Percentiles rank a stretch among this genome's conserved stretches.
Evolutionary conservation across 2,888 invertebrate species (phyloP).

Genomic region (Parasteatoda lunata): DNA sequence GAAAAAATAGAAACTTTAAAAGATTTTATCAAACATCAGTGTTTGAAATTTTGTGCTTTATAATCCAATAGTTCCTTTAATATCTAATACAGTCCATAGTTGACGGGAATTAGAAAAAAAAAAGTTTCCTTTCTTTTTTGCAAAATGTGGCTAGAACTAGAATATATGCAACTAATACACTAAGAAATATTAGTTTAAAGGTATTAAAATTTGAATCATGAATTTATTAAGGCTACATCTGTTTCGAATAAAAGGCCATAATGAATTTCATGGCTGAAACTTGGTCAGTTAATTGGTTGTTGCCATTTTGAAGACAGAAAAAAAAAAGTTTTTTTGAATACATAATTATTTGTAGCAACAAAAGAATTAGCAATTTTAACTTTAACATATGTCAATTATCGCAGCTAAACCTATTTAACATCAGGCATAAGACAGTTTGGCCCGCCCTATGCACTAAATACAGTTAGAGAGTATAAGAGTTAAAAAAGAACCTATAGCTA

Average conservation of each 20-base stretch:
- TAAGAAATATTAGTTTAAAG: no score
- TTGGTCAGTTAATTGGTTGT: conserved; percentile 1
- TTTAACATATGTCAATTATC: conserved; percentile 28
- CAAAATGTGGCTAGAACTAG: no score
- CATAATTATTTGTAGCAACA: conserved; percentile 40
- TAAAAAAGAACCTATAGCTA: background rate
- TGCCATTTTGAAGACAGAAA: background rate
- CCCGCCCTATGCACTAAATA: conserved; percentile 40
- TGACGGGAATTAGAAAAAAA: no score
- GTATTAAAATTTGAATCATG: no score
- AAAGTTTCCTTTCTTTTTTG: no score
- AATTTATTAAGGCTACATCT: no score
- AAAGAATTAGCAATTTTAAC: conserved; percentile 24
- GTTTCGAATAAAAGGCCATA: background rate
- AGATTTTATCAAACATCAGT: no score
- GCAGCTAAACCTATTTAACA: conserved; percentile 38
- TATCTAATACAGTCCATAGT: no score
- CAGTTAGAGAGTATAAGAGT: conserved; percentile 49
- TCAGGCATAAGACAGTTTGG: background rate
- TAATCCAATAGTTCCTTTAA: no score
- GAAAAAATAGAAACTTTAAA: no score
- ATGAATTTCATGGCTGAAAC: background rate
- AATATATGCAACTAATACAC: no score
- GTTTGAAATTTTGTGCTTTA: no score
- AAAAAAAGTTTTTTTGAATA: conserved; percentile 4